These are phyloP conservation scores for Callopanchax toddi DNA, from an alignment of 2,113 vertebrate species.

Conservation along the genomic window DNA sequence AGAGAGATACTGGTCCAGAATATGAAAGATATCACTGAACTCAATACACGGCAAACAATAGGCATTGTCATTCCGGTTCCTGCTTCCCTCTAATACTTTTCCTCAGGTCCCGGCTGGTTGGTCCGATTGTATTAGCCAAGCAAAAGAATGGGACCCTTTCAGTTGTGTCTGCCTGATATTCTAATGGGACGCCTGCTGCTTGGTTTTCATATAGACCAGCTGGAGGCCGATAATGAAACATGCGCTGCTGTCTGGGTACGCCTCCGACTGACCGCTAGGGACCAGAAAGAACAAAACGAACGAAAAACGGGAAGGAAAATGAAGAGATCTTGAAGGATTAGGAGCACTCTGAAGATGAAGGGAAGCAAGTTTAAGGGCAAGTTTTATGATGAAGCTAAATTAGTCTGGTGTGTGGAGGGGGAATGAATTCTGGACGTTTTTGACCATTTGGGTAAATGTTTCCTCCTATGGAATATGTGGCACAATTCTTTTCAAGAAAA, in stretches of 20 bases:
- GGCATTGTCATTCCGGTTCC: conserved; percentile 62
- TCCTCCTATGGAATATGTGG: too few relatives aligned
- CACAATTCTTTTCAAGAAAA: too few relatives aligned
- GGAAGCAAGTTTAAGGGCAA: conserved; percentile 36
- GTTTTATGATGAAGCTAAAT: neutral
- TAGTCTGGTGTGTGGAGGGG: neutral
- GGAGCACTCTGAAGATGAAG: conserved; percentile 45
- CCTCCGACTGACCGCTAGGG: conserved; percentile 32
- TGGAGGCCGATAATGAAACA: conserved; percentile 60
- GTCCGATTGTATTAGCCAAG: conserved; percentile 56
- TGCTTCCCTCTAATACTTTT: conserved; percentile 49
- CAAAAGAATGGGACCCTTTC: conserved; percentile 53
- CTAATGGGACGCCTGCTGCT: conserved; percentile 52
- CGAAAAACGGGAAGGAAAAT: conserved; percentile 30
- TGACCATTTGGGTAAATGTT: too few relatives aligned
- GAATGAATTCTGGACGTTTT: too few relatives aligned
- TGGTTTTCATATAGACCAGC: conserved; percentile 46
- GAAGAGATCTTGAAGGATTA: conserved; percentile 60
- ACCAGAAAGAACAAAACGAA: conserved; percentile 5
- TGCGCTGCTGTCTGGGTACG: conserved; percentile 36
- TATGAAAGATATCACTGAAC: conserved; percentile 53
- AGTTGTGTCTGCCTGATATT: conserved; percentile 39
- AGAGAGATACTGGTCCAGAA: conserved; percentile 41
- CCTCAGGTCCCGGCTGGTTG: conserved; percentile 57
- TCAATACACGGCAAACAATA: conserved; percentile 44